Evolutionary conservation across 2,888 invertebrate genomes (phyloP).

Genomic region (Aradus depressus): DNA sequence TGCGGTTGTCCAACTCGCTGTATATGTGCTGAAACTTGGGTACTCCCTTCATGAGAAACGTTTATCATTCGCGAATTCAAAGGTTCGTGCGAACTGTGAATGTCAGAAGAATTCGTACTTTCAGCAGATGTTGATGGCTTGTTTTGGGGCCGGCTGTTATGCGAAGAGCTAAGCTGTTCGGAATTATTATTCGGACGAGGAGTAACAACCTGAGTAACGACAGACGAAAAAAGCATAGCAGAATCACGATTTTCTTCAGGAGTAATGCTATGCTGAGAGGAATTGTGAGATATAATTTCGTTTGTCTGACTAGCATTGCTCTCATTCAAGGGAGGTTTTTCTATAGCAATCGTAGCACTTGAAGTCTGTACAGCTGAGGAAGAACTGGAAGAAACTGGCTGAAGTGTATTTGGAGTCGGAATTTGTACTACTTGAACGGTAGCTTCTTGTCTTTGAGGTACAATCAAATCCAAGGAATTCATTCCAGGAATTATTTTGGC

Average conservation of each 20-base stretch:
- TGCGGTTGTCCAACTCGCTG: conserved; percentile 40
- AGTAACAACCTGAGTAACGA: conserved; percentile 6
- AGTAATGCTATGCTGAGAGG: neutral
- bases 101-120: neutral
- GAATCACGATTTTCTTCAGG: conserved; percentile 6
- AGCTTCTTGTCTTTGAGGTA: conserved; percentile 40
- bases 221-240: conserved; percentile 8
- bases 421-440: conserved; percentile 51
- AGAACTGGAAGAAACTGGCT: conserved; percentile 14
- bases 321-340: conserved; percentile 13
- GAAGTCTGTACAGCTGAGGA: conserved; percentile 8
- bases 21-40: conserved; percentile 41
- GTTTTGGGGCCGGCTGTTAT: neutral
- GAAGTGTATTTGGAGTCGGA: conserved; percentile 30
- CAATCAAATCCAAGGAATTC: conserved; percentile 48
- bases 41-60: conserved; percentile 34
- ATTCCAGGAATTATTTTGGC: conserved; percentile 46
- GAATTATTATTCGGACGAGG: neutral
- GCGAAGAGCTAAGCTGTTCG: conserved; percentile 1
- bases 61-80: conserved; percentile 1
- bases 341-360: conserved; percentile 9
- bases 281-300: conserved; percentile 7
- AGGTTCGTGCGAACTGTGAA: neutral
- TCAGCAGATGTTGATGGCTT: conserved; percentile 1
- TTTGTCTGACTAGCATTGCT: conserved; percentile 9